These are phyloP conservation scores for Synergus itoensis DNA, from an alignment of 2,888 invertebrate genomes.

Conservation along the genomic window DNA sequence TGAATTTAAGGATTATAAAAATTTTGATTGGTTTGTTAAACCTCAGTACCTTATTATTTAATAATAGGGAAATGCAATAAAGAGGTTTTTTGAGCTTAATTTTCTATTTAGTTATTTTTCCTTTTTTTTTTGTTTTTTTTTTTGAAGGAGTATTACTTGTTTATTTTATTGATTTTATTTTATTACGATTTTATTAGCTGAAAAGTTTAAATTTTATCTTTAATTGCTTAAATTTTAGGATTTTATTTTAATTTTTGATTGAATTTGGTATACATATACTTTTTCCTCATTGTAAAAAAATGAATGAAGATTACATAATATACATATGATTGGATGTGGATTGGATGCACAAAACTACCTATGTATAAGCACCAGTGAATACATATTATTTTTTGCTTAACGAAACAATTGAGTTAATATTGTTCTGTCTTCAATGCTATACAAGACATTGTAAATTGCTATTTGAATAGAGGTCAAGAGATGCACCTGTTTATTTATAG, in stretches of 20 bases:
- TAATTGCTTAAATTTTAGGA: no score
- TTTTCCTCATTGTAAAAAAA: no score
- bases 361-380: no score
- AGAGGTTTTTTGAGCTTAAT: not conserved
- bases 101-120: not conserved
- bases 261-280: no score
- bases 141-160: not conserved
- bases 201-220: no score
- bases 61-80: not conserved
- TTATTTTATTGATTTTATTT: no score
- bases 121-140: not conserved
- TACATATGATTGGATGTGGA: no score
- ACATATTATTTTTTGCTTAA: no score
- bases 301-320: no score
- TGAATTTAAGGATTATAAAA: not conserved
- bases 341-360: no score
- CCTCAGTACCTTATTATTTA: not conserved
- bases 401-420: not conserved
- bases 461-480: conserved; percentile 57
- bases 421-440: conserved; percentile 14
- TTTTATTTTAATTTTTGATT: no score
- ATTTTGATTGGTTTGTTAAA: not conserved
- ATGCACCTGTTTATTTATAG: conserved; percentile 65
- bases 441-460: conserved; percentile 11
- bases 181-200: not conserved